Percentiles rank a stretch among this genome's conserved stretches.
Conservation (phyloP, 1,140 invertebrate genomes). For the Philopotamus ludificatus region DNA sequence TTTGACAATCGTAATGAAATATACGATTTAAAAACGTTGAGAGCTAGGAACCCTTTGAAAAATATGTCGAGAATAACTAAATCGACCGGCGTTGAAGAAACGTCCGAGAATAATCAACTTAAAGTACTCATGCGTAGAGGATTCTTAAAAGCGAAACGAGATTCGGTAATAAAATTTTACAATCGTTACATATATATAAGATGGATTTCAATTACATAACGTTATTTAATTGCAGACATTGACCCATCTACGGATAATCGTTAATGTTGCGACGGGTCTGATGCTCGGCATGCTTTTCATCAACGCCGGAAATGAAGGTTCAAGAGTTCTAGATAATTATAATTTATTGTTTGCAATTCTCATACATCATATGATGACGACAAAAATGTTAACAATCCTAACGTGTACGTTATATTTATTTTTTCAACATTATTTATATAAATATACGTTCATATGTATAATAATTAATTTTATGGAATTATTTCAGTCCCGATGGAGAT, state of each 20-base stretch:
- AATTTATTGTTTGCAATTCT: constrained; percentile 79
- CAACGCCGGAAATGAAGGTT: constrained; percentile 68
- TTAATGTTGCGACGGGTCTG: constrained; percentile 70
- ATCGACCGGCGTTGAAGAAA: constrained; percentile 61
- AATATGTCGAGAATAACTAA: constrained; percentile 47
- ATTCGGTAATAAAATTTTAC: constrained; percentile 56
- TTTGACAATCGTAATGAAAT: constrained; percentile 61
- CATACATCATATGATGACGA: constrained; percentile 82
- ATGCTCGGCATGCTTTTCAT: constrained; percentile 74
- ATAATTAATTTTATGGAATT: constrained; percentile 5
- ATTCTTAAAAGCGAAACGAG: constrained; percentile 70
- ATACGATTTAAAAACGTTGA: constrained; percentile 57
- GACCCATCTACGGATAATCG: constrained; percentile 78
- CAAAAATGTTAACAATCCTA: constrained; percentile 82
- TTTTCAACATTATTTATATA: background rate
- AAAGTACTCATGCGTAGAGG: constrained; percentile 68
- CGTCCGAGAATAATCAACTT: constrained; percentile 67
- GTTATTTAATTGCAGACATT: constrained; percentile 68
- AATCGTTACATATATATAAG: background rate
- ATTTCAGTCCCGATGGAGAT: constrained; percentile 89
- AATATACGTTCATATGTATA: background rate
- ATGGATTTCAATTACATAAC: background rate
- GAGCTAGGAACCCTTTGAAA: constrained; percentile 57
- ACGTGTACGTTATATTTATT: constrained; percentile 63
- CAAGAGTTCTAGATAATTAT: constrained; percentile 76